These are phyloP conservation scores for Forbesichthys agassizii DNA, from an alignment of 2,113 vertebrate species.

Conservation along the genomic window DNA sequence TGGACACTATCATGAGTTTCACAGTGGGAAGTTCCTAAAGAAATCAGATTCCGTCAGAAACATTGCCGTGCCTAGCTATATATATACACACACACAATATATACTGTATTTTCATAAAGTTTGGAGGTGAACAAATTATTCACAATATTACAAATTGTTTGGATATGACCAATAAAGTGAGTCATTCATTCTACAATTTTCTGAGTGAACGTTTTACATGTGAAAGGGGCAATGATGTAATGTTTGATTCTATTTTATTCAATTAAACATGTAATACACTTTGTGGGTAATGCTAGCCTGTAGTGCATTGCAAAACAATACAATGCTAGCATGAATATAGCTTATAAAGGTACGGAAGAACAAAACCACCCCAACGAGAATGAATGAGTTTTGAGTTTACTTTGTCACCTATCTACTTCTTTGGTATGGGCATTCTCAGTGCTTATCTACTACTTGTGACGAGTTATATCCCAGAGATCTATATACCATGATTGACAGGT, in stretches of 20 bases:
- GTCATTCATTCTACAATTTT: background rate
- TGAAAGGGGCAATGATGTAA: background rate
- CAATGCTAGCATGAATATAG: background rate
- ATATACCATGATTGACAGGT: conserved; percentile 66
- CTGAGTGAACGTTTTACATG: background rate
- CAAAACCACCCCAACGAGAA: background rate
- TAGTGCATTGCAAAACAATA: no score
- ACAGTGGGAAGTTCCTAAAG: conserved; percentile 14
- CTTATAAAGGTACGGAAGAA: background rate
- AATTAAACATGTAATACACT: no score
- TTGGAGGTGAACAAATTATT: no score
- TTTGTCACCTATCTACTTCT: conserved; percentile 6
- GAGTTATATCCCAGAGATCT: conserved; percentile 56
- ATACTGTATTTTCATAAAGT: no score
- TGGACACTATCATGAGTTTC: conserved; percentile 7
- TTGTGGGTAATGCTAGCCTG: no score
- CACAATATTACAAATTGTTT: background rate
- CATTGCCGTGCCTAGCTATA: no score
- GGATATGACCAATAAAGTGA: background rate
- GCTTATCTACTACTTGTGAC: conserved; percentile 28
- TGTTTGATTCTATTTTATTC: no score
- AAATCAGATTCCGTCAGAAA: background rate
- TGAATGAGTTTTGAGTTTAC: conserved; percentile 37
- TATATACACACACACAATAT: no score
- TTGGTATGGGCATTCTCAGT: background rate